Evolutionary conservation across 1,140 invertebrate genomes (phyloP), one percentile per base, ranked within the genome.

Genomic region (Nymphalis io): DNA sequence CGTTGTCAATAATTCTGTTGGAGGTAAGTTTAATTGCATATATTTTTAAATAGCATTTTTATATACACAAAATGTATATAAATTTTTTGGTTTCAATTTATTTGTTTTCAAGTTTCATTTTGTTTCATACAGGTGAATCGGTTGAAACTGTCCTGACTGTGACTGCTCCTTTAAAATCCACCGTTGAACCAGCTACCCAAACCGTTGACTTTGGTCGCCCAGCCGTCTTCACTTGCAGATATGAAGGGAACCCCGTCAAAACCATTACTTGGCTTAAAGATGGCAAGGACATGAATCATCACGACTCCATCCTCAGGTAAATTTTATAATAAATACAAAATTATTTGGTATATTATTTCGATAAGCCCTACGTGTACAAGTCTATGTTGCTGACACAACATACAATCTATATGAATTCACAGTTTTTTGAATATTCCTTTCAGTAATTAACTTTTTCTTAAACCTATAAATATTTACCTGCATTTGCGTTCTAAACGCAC

Each of bases 181-280:
- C 95, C 70, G 96, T 99, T 68, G 96, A 98, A 84, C 98, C 98
- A 0, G 94, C 95, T 51, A 95, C 96, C 0, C 98, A 99, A 88
- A 97, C 97, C 44, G 95, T 98, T 46, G 98, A 99, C 87, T 98
- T 98, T 81, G 97, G 97, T 53, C 94, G 97, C 81, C 96, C 97
- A 1, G 98, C 98, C 1, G 94, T 96, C 0, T 97, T 98, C 83
- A 97, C 96, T 18, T 98, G 97, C 92, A 95, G 96, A 85, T 97
- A 96, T 80, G 95, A 96, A 91, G 98, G 98, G 57, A 97, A 97
- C 81, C 97, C 97, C 0, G 95, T 98, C 59, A 96, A 96, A 83
- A 96, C 95, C 4, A 95, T 99, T 39, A 95, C 94, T 23, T 99
- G 98, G 98, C 92, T 98, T 59, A 98, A 98, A 90, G 97, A 99